Evolutionary conservation across 2,888 invertebrate species (phyloP).

Genomic region (Nysson spinosus): DNA sequence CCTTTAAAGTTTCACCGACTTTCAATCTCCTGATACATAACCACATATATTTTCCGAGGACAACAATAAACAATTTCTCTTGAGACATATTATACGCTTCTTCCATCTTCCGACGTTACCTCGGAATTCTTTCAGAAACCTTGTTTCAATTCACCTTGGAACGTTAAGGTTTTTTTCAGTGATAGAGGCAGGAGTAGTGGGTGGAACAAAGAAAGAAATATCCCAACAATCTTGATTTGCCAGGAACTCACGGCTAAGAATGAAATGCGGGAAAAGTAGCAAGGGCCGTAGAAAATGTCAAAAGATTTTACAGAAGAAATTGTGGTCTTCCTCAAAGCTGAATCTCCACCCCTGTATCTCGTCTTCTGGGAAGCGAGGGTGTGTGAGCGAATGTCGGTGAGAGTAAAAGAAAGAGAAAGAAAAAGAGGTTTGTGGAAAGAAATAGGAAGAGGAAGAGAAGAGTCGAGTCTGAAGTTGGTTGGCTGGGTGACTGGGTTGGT

Average conservation of each 20-base stretch:
- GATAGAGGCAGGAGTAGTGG: constrained; percentile 10
- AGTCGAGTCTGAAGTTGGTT: constrained; percentile 1
- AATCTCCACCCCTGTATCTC: not conserved
- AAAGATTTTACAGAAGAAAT: constrained; percentile 17
- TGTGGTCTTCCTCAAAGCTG: constrained; percentile 15
- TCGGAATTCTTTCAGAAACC: constrained; percentile 10
- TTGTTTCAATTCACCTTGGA: constrained; percentile 3
- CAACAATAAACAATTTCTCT: not conserved
- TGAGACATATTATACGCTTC: not conserved
- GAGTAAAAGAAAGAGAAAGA: not conserved
- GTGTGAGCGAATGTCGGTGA: not conserved
- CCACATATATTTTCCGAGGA: not conserved
- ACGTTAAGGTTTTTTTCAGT: constrained; percentile 6
- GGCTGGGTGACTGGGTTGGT: constrained; percentile 1
- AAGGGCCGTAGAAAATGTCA: not conserved
- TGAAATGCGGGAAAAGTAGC: constrained; percentile 10
- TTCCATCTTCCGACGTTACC: not conserved
- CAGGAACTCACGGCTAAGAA: constrained; percentile 22
- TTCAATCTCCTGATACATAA: no score
- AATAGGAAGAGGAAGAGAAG: not conserved
- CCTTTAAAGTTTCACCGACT: no score
- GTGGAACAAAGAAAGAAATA: constrained; percentile 4
- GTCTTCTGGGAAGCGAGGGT: not conserved
- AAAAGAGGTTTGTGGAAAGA: constrained; percentile 9
- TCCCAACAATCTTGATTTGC: constrained; percentile 15